Percentiles rank a stretch among this genome's conserved stretches.
Conservation (phyloP, 2,888 invertebrate genomes). For the Acleris cristana region DNA sequence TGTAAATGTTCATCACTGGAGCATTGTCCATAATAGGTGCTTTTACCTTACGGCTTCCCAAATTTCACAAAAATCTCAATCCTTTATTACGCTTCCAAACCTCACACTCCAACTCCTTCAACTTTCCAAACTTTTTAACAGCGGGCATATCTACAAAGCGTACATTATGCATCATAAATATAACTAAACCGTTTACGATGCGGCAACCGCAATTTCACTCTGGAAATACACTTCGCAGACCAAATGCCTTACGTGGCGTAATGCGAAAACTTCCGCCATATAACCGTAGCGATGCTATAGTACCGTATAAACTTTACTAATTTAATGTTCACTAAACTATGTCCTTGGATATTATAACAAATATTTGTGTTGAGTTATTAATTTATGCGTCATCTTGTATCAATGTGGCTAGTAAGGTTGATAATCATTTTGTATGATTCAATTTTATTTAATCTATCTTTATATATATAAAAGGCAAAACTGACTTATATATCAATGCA, state of each 20-base stretch:
- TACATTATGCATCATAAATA: slow-evolving; percentile 21
- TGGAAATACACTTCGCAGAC: slow-evolving; percentile 53
- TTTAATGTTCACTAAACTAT: slow-evolving; percentile 69
- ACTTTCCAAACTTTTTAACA: background rate
- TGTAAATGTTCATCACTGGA: no score
- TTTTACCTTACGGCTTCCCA: no score
- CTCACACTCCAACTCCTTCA: background rate
- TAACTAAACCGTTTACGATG: slow-evolving; percentile 25
- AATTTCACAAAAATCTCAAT: no score
- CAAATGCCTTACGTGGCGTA: slow-evolving; percentile 66
- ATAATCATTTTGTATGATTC: background rate
- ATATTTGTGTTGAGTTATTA: slow-evolving; percentile 9
- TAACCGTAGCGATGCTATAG: slow-evolving; percentile 66
- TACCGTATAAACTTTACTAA: slow-evolving; percentile 74
- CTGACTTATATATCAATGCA: no score
- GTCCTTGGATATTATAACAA: slow-evolving; percentile 36
- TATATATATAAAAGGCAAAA: no score
- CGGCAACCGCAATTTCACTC: slow-evolving; percentile 47
- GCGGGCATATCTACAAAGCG: background rate
- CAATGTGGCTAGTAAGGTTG: background rate
- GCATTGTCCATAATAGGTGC: no score
- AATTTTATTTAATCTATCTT: no score
- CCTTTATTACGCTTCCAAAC: background rate
- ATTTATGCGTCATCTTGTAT: background rate
- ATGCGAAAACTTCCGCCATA: slow-evolving; percentile 73